phyloP scores from a whole-genome alignment of 2,113 vertebrate species.

The Xiphias gladius region DNA sequence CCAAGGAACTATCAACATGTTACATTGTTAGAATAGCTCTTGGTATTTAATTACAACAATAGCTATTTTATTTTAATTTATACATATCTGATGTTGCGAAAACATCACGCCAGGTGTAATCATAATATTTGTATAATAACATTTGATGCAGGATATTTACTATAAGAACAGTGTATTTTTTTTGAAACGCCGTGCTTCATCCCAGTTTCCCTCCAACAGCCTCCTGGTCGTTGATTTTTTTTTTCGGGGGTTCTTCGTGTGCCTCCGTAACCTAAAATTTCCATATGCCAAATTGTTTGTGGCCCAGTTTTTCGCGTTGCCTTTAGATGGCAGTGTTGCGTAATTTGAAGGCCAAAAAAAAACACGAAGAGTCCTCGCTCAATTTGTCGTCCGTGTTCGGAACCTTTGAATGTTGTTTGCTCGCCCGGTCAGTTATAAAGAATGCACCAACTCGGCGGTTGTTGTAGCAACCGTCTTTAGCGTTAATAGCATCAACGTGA shows the following conservation, averaged over 20 bases:
- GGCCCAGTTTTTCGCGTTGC: conserved; percentile 4
- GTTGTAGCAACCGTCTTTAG: conserved; percentile 75
- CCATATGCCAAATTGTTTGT: background rate
- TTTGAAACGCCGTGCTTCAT: background rate
- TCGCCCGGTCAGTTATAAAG: background rate
- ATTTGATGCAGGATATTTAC: background rate
- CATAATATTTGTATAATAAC: background rate
- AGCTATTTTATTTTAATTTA: background rate
- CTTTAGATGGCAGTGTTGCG: conserved; percentile 40
- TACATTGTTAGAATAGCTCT: background rate
- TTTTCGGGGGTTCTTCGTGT: too few species aligned
- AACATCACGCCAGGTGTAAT: background rate
- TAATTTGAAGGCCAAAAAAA: background rate
- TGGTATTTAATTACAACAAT: background rate
- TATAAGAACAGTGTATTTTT: background rate
- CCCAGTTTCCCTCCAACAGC: background rate
- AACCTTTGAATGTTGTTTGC: conserved; percentile 26
- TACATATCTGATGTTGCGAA: background rate
- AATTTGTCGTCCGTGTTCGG: conserved; percentile 48
- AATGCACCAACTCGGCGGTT: conserved; percentile 38
- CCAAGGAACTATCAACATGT: background rate
- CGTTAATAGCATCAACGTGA: background rate
- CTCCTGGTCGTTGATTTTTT: background rate
- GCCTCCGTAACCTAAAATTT: background rate
- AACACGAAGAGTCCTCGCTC: background rate